Evolutionary conservation across 2,888 invertebrate species (phyloP), one percentile per base, ranked within the genome.

Genomic region (Hydropsyche betteni): DNA sequence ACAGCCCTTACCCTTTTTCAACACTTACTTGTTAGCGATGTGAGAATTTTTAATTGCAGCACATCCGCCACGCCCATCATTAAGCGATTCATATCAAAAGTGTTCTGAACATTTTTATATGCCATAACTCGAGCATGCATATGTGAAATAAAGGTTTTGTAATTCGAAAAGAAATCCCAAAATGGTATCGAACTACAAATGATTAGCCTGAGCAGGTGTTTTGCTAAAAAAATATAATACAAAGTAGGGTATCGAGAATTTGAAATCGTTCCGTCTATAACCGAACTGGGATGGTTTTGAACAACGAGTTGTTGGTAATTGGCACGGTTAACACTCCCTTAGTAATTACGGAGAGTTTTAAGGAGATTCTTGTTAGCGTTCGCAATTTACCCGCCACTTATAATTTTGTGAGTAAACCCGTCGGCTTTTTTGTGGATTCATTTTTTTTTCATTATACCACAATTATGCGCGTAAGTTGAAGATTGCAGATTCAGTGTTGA

Each of bases 331-430:
- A 44, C 50, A 58, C 50, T 24, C 72, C 64, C 69, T 16, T 74
- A 51, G 77, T 75, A 77, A 77, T 77, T 77, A 77, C 75, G 75
- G 64, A 75, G 74, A 68, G 75, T 75, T 73, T 75, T 75, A 75
- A 77, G 77, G 64, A 77, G 77, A 74, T 68, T 70, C 77, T 77
- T 77, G 77, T 77, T 77, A 77, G 77, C 77, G 52, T 51, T 70
- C 75, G 58, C 75, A 34, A 72, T 68, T 72, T 61, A 73, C 72
- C 70, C 69, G 73, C 77, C 77, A 77, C 77, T 77, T 77, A 77
- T 61, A 75, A 72, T 73, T 70, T 76, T 69, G 76, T 74, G 76
- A 70, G 70, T 52, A 69, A 69, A 69, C 69, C 69, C 69, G 24
- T 69, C 68, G 33, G n/a, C 33, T 24, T 68, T 68, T 68, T 68